Conservation (phyloP, 2,797 vertebrate genomes). For the Ceyx erithaca region DNA sequence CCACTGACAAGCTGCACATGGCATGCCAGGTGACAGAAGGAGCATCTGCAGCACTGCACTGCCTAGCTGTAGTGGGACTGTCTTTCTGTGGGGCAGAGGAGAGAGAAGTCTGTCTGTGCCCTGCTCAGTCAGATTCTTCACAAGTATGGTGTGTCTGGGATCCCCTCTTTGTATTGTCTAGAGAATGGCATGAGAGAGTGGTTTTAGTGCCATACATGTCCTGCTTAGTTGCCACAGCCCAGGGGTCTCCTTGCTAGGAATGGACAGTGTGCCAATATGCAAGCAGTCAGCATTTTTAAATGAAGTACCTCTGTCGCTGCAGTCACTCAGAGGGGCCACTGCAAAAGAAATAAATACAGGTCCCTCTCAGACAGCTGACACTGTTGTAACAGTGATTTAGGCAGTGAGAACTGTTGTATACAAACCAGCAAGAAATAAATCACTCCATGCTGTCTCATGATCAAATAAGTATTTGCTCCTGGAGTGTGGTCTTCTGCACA, state of each 20-base stretch:
- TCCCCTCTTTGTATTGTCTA: neutral
- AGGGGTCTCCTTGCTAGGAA: neutral
- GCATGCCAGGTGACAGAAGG: too few species aligned
- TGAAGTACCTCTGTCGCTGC: neutral
- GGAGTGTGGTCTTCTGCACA: neutral
- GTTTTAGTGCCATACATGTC: neutral
- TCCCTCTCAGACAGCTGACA: neutral
- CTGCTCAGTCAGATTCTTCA: neutral
- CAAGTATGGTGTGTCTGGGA: neutral
- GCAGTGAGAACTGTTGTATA: neutral
- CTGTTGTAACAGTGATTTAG: neutral
- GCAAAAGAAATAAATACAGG: neutral
- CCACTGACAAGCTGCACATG: too few species aligned
- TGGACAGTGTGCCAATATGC: neutral
- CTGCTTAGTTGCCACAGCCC: neutral
- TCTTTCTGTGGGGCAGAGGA: neutral
- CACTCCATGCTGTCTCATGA: accelerated
- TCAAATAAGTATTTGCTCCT: neutral
- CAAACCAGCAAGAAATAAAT: neutral
- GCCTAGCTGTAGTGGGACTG: accelerated
- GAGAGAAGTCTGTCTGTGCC: neutral
- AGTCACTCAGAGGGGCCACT: neutral
- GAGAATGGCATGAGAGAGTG: neutral
- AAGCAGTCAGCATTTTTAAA: neutral
- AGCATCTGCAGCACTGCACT: neutral